Base-by-base conservation (phyloP, 2,113 vertebrate genomes). In the Heterotis niloticus region DNA sequence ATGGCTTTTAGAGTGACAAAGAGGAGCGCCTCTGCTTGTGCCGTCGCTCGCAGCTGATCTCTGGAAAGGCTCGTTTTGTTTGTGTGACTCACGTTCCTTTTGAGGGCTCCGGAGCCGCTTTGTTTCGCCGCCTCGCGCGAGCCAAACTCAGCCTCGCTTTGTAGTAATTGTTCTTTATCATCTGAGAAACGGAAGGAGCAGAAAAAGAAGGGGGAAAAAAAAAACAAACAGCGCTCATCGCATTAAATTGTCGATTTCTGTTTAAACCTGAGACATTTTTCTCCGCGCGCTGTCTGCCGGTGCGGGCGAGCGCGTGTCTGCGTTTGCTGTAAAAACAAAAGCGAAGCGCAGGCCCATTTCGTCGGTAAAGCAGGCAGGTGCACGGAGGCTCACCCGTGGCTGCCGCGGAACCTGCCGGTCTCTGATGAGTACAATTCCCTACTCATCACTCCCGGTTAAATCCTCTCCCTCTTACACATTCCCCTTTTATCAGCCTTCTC, bases 1-100 rank as follows among this genome's bases (percentile, higher is more conserved):
- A 79, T 64, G 13, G 59, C 56, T 72, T 29, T 72, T 73, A 74
- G 77, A 66, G 24, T 75, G 79, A 68, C 71, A 67, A 80, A 69
- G n/a, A n/a, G 28, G 51, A 68, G 29, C n/a, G 28, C 54, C 57
- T 72, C 77, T 79, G 44, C 24, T 71, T 20, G 18, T 52, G 1
- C 18, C 18, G 64, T 18, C 78, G 51, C 77, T 82, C 73, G 51
- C 59, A 28, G 73, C 10, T 26, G 76, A 78, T 75, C 68, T 44
- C 44, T 59, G 51, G 57, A 81, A 78, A 65, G 52, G 23, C 71
- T 17, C 26, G 23, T 66, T 51, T 81, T 69, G 51, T 81, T 79
- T 72, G 29, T 59, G 12, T 44, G 79, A 81, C 24, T 77, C 67
- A 56, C 75, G 68, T 71, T 54, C 64, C 23, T 52, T 65, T 34